Base-by-base conservation (phyloP, 2,113 vertebrate species). In the Sceloporus undulatus region DNA sequence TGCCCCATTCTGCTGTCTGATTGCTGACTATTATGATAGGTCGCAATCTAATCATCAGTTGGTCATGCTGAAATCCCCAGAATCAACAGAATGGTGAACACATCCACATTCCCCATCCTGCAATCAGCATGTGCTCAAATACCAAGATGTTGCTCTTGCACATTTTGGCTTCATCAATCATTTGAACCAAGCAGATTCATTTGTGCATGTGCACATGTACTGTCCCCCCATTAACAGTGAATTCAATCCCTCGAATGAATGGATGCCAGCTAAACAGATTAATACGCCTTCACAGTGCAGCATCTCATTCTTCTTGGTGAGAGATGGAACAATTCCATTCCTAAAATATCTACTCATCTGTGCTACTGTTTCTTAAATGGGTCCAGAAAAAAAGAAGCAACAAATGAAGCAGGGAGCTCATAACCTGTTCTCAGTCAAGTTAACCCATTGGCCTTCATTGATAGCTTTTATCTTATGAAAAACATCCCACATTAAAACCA, bases 311-410 rank as follows among this genome's bases (percentile, higher is more conserved):
- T 34, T 19, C 82, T 27, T 84, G 75, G 70, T 40, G 23, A 88
- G 48, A 83, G 78, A 71, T 78, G 42, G 8, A 73, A 68, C 34
- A 38, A 54, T 68, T 79, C 68, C 2, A 84, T 84, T 59, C 27
- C 9, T 9, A 78, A 88, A 38, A 79, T 42, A 84, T 70, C 87
- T 38, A 70, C n/a, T 73, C 34, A 74, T 34, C 75, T 86, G 29
- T 56, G 10, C 62, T 42, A 80, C n/a, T 80, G 74, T 62, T 18
- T 62, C 40, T 79, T n/a, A 59, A 59, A 14, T 73, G 27, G 59
- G 59, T 62, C 59, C 18, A 62, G 59, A 62, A 62, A 62, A 29
- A 70, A 18, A 75, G 9, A 71, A 54, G 8, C 9, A 13, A 62
- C 68, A 73, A 74, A 59, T 62, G 59, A 62, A 62, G 59, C 59